phyloP scores from a whole-genome alignment of 2,888 invertebrate species.

The Yponomeuta sedellus region DNA sequence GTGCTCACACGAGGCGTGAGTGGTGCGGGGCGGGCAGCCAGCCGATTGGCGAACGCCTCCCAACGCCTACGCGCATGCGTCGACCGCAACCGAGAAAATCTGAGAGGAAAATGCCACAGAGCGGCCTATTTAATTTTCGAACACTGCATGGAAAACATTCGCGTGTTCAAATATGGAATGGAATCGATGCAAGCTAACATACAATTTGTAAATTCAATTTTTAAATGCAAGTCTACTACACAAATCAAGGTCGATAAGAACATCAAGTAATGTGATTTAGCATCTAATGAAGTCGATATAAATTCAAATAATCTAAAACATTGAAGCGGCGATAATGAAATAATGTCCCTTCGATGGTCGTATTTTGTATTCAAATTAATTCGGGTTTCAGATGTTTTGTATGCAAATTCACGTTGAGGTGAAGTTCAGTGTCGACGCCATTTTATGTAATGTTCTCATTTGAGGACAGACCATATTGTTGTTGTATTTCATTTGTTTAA shows the following conservation, averaged over 20 bases:
- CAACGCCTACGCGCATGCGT: slow-evolving; percentile 72
- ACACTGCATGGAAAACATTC: not conserved
- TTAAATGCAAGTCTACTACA: not conserved
- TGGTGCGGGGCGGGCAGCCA: slow-evolving; percentile 62
- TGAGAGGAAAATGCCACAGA: slow-evolving; percentile 44
- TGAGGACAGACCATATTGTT: slow-evolving; percentile 31
- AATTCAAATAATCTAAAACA: slow-evolving; percentile 11
- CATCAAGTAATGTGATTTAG: not conserved
- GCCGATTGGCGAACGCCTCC: slow-evolving; percentile 74
- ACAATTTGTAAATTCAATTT: not conserved
- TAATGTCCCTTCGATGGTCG: slow-evolving; percentile 35
- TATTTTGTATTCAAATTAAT: slow-evolving; percentile 65
- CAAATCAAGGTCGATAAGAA: not conserved
- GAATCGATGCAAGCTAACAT: not conserved
- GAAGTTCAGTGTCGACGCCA: slow-evolving; percentile 66
- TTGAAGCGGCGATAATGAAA: slow-evolving; percentile 18
- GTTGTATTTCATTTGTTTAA: slow-evolving; percentile 7
- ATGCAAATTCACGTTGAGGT: slow-evolving; percentile 67
- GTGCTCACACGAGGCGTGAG: slow-evolving; percentile 40
- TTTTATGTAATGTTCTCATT: slow-evolving; percentile 44
- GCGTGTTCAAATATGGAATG: slow-evolving; percentile 17
- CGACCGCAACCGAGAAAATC: slow-evolving; percentile 58
- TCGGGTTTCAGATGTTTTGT: slow-evolving; percentile 69
- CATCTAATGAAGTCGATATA: slow-evolving; percentile 1
- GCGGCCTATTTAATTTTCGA: not conserved